Evolutionary conservation across 2,113 vertebrate genomes (phyloP), one percentile per base, ranked within the genome.

Genomic region (Zosterops lateralis): DNA sequence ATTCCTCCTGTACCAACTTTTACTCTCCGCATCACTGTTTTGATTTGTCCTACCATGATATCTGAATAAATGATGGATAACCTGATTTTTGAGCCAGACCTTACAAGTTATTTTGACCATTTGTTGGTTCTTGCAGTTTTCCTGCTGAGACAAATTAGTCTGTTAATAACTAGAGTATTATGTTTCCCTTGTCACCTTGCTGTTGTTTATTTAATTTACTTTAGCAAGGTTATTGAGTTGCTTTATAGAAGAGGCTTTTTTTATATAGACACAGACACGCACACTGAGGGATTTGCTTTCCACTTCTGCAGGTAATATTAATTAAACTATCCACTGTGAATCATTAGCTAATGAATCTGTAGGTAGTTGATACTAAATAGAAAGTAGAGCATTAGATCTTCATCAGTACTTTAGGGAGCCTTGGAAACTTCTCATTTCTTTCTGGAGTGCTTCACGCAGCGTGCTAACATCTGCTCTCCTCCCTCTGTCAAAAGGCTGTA

Each of bases 391-490:
- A 12, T 74, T 70, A 86, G 60, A 44, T 92, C 47, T 65, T 92
- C 14, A 16, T 44, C 62, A 47, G 20, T 84, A 31, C 71, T 85
- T 89, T 13, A 56, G 77, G 68, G 75, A 94, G 84, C 87, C 90
- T 80, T 57, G 50, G 64, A 84, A 94, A 81, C 62, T 91, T 84
- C 22, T 83, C 26, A 18, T 80, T 84, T 83, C 74, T 90, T 92
- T 36, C 60, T 3, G 17, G 60, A 81, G 58, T 66, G 40, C 34
- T 92, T 96, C 80, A 47, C 1, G 1, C 78, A 96, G 87, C 85
- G 3, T 87, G 71, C 64, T 90, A 95, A 96, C 95, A 96, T 96
- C 94, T 96, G 94, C 72, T 96, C 90, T 95, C 84, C 78, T 92
- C 87, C 56, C 89, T 93, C 89, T 94, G 48, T 95, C 81, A 88